A percentile compares a stretch with the other conserved stretches of the same genome.
These are phyloP conservation scores for Tapirus indicus DNA, from an alignment of 2,797 vertebrate species.

Conservation along the genomic window DNA sequence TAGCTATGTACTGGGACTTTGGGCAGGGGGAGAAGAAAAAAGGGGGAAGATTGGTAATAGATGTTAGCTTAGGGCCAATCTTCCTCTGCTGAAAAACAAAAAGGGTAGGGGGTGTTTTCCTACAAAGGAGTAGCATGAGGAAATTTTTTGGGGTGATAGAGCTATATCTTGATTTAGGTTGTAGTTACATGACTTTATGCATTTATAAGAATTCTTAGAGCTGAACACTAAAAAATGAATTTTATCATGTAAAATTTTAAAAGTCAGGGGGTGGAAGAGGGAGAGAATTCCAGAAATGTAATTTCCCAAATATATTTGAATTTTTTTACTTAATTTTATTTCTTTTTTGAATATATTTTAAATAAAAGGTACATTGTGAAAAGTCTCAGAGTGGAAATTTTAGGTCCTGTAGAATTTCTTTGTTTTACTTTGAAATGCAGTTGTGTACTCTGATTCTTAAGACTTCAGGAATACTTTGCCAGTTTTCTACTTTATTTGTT, in stretches of 20 bases:
- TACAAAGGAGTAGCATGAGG: background rate
- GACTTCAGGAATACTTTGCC: background rate
- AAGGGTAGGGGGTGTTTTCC: background rate
- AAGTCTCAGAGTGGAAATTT: constrained; percentile 24
- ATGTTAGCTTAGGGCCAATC: no score
- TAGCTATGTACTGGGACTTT: no score
- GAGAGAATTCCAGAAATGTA: constrained; percentile 31
- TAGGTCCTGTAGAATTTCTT: background rate
- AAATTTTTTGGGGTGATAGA: background rate
- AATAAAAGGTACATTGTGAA: background rate
- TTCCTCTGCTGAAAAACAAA: no score
- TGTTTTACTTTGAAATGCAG: constrained; percentile 46
- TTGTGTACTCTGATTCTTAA: constrained; percentile 27
- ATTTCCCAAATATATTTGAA: background rate
- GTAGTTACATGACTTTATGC: background rate
- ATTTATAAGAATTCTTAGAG: constrained; percentile 41
- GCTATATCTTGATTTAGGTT: constrained; percentile 7
- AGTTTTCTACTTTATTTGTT: constrained; percentile 9
- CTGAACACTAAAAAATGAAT: constrained; percentile 18
- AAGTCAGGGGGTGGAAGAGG: background rate
- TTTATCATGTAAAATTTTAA: background rate
- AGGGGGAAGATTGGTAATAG: no score
- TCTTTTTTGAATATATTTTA: constrained; percentile 21
- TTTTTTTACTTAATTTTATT: constrained; percentile 12
- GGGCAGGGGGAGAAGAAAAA: no score